A percentile compares a stretch with the other conserved stretches of the same genome.
Evolutionary conservation across 2,888 invertebrate species (phyloP).

Genomic region (Lottia gigantea): DNA sequence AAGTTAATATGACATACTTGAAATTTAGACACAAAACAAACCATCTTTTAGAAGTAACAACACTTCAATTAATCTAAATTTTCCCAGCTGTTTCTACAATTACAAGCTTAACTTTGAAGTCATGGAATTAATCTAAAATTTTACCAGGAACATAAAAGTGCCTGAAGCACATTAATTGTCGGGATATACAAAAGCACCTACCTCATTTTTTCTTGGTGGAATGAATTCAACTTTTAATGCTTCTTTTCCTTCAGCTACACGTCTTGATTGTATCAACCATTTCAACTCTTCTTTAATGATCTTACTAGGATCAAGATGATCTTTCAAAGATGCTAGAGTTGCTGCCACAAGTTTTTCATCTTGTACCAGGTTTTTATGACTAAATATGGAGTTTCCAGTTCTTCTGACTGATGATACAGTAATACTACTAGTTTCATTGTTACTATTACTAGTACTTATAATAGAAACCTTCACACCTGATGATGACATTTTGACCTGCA

Average conservation of each 20-base stretch:
- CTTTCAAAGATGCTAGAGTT: constrained; percentile 41
- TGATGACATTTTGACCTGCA: background rate
- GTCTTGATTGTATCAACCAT: constrained; percentile 46
- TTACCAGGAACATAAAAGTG: no score
- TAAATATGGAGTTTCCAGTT: background rate
- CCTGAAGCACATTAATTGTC: no score
- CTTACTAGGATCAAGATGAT: constrained; percentile 37
- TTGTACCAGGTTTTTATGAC: constrained; percentile 21
- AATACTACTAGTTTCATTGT: background rate
- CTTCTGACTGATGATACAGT: background rate
- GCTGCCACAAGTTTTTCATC: constrained; percentile 44
- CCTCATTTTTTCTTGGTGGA: constrained; percentile 36
- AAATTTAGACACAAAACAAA: no score
- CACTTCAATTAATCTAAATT: no score
- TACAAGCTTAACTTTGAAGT: no score
- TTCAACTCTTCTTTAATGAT: constrained; percentile 52
- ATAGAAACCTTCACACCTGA: background rate
- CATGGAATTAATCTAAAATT: no score
- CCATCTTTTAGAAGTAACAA: no score
- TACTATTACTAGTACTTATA: background rate
- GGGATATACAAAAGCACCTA: no score
- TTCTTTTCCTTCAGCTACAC: constrained; percentile 49
- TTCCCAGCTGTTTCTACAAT: no score
- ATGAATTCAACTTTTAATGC: constrained; percentile 42
- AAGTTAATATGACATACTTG: background rate